These are phyloP conservation scores for Clavelina lepadiformis DNA, from an alignment of 23 tunicate species.

Conservation along the genomic window DNA sequence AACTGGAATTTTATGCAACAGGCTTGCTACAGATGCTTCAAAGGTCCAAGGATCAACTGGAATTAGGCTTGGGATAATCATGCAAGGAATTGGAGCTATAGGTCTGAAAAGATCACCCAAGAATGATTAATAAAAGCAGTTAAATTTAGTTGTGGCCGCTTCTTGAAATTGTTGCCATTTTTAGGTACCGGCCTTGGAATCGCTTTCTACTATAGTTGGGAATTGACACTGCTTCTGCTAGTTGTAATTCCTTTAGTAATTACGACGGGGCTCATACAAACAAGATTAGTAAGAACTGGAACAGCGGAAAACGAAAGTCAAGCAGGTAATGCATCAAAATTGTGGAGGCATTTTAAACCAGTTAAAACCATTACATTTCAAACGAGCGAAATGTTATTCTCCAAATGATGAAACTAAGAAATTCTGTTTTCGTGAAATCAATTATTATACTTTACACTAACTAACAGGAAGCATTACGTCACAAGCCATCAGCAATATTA, in stretches of 20 bases:
- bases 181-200: constrained; percentile 39
- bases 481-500: constrained; percentile 10
- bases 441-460: background rate
- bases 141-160: too few relatives aligned
- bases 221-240: constrained; percentile 29
- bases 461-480: background rate
- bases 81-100: too few relatives aligned
- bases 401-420: too few relatives aligned
- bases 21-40: constrained; percentile 24
- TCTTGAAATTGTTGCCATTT: too few relatives aligned
- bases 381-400: too few relatives aligned
- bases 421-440: too few relatives aligned
- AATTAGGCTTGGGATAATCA: constrained; percentile 3
- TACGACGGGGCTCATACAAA: constrained; percentile 32
- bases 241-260: constrained; percentile 35
- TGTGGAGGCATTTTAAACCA: background rate
- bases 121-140: too few relatives aligned
- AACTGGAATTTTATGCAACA: background rate
- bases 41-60: constrained; percentile 23
- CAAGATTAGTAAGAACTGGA: background rate
- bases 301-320: too few relatives aligned
- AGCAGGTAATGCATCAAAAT: constrained; percentile 17
- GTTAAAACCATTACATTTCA: too few relatives aligned
- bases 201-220: constrained; percentile 46
- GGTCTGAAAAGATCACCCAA: too few relatives aligned